A percentile compares a stretch with the other conserved stretches of the same genome.
Conservation (phyloP, 2,888 invertebrate genomes). For the Beris chalybata region DNA sequence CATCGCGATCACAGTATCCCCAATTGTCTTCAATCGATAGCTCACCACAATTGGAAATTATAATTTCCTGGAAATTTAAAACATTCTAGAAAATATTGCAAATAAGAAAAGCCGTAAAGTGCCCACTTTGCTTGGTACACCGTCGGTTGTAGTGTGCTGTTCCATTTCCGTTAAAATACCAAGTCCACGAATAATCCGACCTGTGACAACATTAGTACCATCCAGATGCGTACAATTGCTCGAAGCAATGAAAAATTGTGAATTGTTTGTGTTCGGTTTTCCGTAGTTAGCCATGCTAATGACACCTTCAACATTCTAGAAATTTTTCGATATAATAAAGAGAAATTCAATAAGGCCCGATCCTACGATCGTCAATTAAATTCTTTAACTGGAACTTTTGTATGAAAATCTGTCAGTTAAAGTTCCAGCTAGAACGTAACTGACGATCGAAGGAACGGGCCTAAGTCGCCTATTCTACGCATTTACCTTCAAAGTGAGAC, state of each 20-base stretch:
- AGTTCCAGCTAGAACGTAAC: too few relatives aligned
- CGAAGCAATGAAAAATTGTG: slow-evolving; percentile 91
- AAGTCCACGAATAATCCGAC: slow-evolving; percentile 75
- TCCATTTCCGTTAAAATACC: slow-evolving; percentile 73
- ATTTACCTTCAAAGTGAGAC: slow-evolving; percentile 63
- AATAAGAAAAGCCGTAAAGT: slow-evolving; percentile 23
- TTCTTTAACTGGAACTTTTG: neutral
- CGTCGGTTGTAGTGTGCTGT: slow-evolving; percentile 61
- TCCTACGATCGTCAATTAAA: neutral
- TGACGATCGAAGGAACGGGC: too few relatives aligned
- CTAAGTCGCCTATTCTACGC: slow-evolving; percentile 34
- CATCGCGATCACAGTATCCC: slow-evolving; percentile 70
- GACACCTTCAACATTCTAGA: slow-evolving; percentile 63
- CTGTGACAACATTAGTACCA: slow-evolving; percentile 80
- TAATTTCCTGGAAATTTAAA: slow-evolving; percentile 60
- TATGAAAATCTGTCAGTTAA: slow-evolving; percentile 1
- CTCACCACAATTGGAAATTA: slow-evolving; percentile 76
- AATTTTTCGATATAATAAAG: neutral
- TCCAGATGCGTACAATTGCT: slow-evolving; percentile 76
- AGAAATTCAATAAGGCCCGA: neutral
- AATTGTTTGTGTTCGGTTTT: slow-evolving; percentile 80
- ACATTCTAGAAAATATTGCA: slow-evolving; percentile 43
- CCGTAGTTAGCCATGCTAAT: slow-evolving; percentile 83
- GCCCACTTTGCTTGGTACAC: slow-evolving; percentile 63
- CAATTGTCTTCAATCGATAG: slow-evolving; percentile 62